Evolutionary conservation across 2,888 invertebrate species (phyloP).

Genomic region (Zootermopsis nevadensis): DNA sequence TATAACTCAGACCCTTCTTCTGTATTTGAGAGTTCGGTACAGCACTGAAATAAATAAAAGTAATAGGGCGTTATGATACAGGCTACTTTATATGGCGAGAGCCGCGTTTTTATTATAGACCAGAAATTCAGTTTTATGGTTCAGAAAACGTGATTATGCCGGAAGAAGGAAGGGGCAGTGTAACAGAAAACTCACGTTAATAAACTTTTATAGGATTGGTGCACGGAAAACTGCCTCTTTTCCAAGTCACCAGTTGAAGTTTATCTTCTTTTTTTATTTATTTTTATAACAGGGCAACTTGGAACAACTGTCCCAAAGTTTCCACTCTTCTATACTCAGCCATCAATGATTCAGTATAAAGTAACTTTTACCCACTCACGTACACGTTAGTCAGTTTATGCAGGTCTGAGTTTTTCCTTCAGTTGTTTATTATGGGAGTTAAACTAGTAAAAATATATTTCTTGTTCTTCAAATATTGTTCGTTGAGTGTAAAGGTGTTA

Average conservation of each 20-base stretch:
- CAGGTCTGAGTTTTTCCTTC: background rate
- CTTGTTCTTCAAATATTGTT: background rate
- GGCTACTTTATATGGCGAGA: background rate
- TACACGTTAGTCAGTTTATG: background rate
- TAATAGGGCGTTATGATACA: background rate
- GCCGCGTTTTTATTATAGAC: background rate
- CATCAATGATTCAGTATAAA: constrained; percentile 4
- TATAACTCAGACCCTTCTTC: no score
- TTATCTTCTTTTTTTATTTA: background rate
- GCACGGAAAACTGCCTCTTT: constrained; percentile 4
- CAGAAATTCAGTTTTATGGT: constrained; percentile 2
- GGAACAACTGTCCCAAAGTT: background rate
- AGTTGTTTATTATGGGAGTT: background rate
- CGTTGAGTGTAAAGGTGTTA: background rate
- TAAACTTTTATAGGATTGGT: background rate
- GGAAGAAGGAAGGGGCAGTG: background rate
- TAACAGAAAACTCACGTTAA: background rate
- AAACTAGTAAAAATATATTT: background rate
- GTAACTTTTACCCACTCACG: background rate
- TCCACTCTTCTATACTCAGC: background rate
- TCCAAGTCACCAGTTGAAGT: background rate
- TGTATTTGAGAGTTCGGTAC: background rate
- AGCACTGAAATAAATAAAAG: background rate
- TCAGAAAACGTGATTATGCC: constrained; percentile 8
- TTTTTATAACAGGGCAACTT: background rate